phyloP scores from a whole-genome alignment of 2,113 vertebrate species.

The Urocynchramus pylzowi region DNA sequence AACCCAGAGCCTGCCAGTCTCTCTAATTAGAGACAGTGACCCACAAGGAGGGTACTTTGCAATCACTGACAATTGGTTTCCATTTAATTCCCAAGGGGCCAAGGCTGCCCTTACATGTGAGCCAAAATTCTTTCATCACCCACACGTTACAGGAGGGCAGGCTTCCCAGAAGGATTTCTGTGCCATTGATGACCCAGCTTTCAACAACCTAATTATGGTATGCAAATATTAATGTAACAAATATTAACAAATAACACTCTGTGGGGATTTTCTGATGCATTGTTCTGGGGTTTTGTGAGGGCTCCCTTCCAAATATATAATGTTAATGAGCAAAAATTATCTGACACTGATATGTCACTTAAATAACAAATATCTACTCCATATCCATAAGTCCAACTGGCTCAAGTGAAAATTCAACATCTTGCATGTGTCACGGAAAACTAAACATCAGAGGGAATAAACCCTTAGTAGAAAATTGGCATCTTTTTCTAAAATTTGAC shows the following conservation, averaged over 20 bases:
- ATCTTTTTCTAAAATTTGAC: background rate
- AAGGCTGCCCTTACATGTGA: background rate
- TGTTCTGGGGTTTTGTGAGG: background rate
- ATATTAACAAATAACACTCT: background rate
- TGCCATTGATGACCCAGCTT: background rate
- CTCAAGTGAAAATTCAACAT: background rate
- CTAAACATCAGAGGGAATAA: background rate
- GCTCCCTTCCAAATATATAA: background rate
- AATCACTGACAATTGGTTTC: constrained; percentile 7
- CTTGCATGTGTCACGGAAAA: background rate
- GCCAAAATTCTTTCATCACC: background rate
- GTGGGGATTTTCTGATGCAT: background rate
- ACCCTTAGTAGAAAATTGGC: background rate
- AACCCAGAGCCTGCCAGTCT: background rate
- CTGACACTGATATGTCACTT: background rate
- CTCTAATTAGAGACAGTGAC: constrained; percentile 13
- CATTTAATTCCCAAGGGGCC: background rate
- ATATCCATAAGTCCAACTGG: background rate
- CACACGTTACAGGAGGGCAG: background rate
- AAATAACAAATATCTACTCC: background rate
- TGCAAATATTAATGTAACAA: too few species aligned
- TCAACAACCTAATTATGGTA: background rate
- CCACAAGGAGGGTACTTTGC: background rate
- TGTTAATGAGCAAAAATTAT: background rate
- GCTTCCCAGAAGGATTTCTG: background rate